Evolutionary conservation across 2,113 vertebrate genomes (phyloP), one percentile per base, ranked within the genome.

Genomic region (Emydura subglobosa): DNA sequence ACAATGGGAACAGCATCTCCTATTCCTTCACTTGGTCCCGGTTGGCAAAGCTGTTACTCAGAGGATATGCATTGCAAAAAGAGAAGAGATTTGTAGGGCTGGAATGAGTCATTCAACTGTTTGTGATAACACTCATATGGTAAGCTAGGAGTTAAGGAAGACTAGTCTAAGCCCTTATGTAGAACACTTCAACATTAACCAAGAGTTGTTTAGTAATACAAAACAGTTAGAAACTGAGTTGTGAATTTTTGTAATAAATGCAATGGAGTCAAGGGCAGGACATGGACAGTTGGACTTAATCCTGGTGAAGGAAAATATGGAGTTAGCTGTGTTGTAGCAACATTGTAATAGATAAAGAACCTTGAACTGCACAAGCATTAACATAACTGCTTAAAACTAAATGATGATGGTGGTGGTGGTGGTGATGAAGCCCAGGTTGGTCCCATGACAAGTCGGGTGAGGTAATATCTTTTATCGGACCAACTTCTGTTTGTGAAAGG

Each of bases 1-100:
- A 95, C 95, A 97, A 97, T 97, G 96, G 97, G 97, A 97, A 97
- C 95, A 91, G 92, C 97, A 93, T 92, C 97, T 96, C 95, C 22
- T 57, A 31, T 6, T 97, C 94, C 95, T 97, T 96, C 96, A 87
- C 91, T 97, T 29, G 90, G 88, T 96, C 95, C 90, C 91, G 76
- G 27, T 95, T 97, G 88, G 87, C 96, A 95, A 3, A 91, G 24
- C 34, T 12, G 39, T 91, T 96, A 72, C 96, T 97, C 97, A 97
- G 90, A 97, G 97, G 96, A 84, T 95, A 54, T 90, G 83, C 72
- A 2, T 3, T 96, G 92, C 93, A 51, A 79, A 89, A 88, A 87
- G 93, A 95, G 89, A 85, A 53, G 74, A 92, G 89, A 78, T 92
- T 31, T 95, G 82, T 89, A 91, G 65, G 83, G 87, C 17, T 94